These are phyloP conservation scores for Brachionus koreanus DNA, from an alignment of 1,140 invertebrate genomes.

Conservation along the genomic window DNA sequence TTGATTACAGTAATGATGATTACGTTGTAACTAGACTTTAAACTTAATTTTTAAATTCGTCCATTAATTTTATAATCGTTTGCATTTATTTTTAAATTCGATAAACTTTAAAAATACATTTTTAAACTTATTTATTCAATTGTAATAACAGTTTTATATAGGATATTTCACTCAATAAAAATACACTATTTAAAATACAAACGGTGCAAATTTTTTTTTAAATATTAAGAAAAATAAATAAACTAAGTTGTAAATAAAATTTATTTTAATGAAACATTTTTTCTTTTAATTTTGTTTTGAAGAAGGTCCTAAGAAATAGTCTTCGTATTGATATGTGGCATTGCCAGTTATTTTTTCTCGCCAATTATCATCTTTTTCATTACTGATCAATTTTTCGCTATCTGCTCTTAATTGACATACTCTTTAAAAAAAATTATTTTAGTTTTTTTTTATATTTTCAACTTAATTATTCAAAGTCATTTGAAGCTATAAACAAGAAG, in stretches of 20 bases:
- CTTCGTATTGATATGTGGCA: neutral
- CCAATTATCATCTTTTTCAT: neutral
- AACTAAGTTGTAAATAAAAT: neutral
- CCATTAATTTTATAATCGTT: neutral
- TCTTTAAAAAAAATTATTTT: neutral
- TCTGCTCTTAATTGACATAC: conserved; percentile 28
- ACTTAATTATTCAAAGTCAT: too few relatives aligned
- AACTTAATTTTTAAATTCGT: neutral
- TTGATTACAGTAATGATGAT: conserved; percentile 8
- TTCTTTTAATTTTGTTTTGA: conserved; percentile 11
- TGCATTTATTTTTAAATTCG: neutral
- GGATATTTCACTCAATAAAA: neutral
- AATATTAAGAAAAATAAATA: neutral
- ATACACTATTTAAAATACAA: neutral
- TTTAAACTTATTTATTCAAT: neutral
- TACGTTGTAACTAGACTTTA: conserved; percentile 22
- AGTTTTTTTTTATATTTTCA: neutral
- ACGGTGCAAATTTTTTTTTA: neutral
- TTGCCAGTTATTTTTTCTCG: neutral
- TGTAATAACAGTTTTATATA: neutral
- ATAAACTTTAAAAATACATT: neutral
- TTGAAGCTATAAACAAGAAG: too few relatives aligned
- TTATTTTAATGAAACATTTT: neutral
- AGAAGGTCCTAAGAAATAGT: conserved; percentile 19
- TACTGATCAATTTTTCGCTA: neutral